Evolutionary conservation across 2,888 invertebrate genomes (phyloP).

Genomic region (Allacma fusca): DNA sequence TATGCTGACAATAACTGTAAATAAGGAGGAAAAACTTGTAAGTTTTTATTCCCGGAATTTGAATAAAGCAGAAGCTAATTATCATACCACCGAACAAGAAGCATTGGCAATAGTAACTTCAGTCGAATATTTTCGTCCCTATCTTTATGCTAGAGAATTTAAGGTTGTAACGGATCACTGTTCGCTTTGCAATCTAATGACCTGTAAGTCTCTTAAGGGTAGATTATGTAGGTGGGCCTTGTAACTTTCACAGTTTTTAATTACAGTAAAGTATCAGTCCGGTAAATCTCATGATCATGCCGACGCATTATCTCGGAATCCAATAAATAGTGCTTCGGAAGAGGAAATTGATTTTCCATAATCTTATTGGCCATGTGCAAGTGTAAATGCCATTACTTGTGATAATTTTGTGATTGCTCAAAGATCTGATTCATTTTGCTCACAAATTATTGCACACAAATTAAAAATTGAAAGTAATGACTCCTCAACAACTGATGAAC

Average conservation of each 20-base stretch:
- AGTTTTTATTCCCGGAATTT: constrained; percentile 63
- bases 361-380: no score
- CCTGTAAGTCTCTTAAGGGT: constrained; percentile 49
- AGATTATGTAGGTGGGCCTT: constrained; percentile 52
- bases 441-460: constrained; percentile 1
- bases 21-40: constrained; percentile 60
- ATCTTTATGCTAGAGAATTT: constrained; percentile 62
- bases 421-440: not conserved
- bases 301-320: constrained; percentile 53
- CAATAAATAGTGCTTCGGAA: constrained; percentile 35
- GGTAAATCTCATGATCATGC: constrained; percentile 53
- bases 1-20: constrained; percentile 15
- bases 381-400: no score
- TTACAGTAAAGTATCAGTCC: constrained; percentile 49
- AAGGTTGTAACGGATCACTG: constrained; percentile 63
- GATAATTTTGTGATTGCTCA: no score
- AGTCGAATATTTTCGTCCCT: constrained; percentile 63
- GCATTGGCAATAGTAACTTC: constrained; percentile 63
- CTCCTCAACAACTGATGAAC: not conserved
- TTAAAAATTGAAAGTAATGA: not conserved
- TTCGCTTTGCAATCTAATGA: constrained; percentile 57
- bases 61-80: constrained; percentile 62
- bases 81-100: constrained; percentile 64
- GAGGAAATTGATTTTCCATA: constrained; percentile 21
- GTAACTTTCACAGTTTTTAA: constrained; percentile 50